A percentile compares a stretch with the other conserved stretches of the same genome.
Evolutionary conservation across 2,797 vertebrate species (phyloP).

Genomic region (Takifugu rubripes): DNA sequence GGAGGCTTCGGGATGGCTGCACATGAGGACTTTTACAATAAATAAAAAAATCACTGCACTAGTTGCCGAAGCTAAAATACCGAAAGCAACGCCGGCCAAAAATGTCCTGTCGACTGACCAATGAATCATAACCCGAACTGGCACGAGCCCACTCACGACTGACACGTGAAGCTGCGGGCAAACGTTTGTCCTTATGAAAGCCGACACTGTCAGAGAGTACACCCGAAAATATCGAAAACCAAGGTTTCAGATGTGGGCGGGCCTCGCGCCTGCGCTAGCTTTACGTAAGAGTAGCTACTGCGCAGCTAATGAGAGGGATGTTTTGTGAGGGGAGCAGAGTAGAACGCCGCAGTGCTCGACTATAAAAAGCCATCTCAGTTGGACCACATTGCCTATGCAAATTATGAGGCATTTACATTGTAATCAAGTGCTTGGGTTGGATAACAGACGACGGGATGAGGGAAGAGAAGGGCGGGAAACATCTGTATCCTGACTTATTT

Average conservation of each 20-base stretch:
- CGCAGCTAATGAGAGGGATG: conserved; percentile 2
- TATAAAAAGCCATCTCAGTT: conserved; percentile 26
- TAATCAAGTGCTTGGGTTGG: conserved; percentile 42
- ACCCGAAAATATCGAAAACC: conserved; percentile 33
- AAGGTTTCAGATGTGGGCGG: conserved; percentile 35
- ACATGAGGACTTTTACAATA: conserved; percentile 57
- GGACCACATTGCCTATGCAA: conserved; percentile 40
- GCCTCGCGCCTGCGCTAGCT: conserved; percentile 10
- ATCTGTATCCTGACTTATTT: conserved; percentile 13
- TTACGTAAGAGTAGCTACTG: conserved; percentile 16
- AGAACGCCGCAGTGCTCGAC: no score
- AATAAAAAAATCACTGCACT: conserved; percentile 25
- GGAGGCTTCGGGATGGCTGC: conserved; percentile 50
- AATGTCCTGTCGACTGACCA: conserved; percentile 71
- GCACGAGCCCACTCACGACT: conserved; percentile 54
- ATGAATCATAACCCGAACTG: conserved; percentile 69
- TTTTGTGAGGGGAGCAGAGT: neutral
- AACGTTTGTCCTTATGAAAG: conserved; percentile 61
- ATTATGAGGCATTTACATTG: conserved; percentile 34
- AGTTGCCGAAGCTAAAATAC: conserved; percentile 62
- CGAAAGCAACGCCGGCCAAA: conserved; percentile 60
- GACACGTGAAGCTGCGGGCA: conserved; percentile 63
- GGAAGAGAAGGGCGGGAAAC: conserved; percentile 15
- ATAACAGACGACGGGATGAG: conserved; percentile 42
- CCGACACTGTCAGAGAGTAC: conserved; percentile 56